Evolutionary conservation across 2,888 invertebrate species (phyloP).

Genomic region (Zonitis immaculata): DNA sequence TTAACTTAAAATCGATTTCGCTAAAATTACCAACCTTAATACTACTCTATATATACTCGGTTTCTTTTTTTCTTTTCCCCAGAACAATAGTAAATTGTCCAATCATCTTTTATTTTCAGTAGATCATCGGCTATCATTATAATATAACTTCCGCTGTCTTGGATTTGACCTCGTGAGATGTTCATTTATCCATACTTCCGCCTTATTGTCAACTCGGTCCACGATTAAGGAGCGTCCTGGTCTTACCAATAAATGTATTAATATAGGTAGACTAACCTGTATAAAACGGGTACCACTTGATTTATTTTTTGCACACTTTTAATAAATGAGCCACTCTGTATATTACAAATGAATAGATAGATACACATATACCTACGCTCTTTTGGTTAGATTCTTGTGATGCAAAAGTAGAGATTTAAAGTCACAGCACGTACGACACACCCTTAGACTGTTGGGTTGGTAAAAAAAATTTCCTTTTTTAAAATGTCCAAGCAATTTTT

Average conservation of each 20-base stretch:
- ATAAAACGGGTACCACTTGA: too few relatives aligned
- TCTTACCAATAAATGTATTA: conserved; percentile 13
- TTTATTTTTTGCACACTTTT: too few relatives aligned
- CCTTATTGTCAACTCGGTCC: conserved; percentile 33
- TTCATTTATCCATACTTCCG: conserved; percentile 47
- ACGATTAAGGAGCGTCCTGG: conserved; percentile 14
- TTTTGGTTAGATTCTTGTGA: not conserved
- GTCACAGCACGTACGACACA: conserved; percentile 46
- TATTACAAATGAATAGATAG: not conserved
- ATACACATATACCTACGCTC: not conserved
- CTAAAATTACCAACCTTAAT: conserved; percentile 39
- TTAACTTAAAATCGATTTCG: conserved; percentile 40
- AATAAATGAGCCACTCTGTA: not conserved
- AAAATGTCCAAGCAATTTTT: conserved; percentile 50
- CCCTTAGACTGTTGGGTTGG: conserved; percentile 38
- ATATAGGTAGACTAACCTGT: too few relatives aligned
- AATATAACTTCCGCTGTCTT: conserved; percentile 42
- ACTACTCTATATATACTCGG: too few relatives aligned
- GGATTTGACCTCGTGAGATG: conserved; percentile 42
- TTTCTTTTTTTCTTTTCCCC: too few relatives aligned
- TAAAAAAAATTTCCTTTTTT: too few relatives aligned
- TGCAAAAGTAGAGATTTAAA: conserved; percentile 17
- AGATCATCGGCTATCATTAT: conserved; percentile 42
- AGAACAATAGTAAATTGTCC: conserved; percentile 39
- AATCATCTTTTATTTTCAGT: conserved; percentile 13